Percentiles rank a stretch among this genome's conserved stretches.
These are phyloP conservation scores for Alosa alosa DNA, from an alignment of 2,113 vertebrate genomes.

Conservation along the genomic window DNA sequence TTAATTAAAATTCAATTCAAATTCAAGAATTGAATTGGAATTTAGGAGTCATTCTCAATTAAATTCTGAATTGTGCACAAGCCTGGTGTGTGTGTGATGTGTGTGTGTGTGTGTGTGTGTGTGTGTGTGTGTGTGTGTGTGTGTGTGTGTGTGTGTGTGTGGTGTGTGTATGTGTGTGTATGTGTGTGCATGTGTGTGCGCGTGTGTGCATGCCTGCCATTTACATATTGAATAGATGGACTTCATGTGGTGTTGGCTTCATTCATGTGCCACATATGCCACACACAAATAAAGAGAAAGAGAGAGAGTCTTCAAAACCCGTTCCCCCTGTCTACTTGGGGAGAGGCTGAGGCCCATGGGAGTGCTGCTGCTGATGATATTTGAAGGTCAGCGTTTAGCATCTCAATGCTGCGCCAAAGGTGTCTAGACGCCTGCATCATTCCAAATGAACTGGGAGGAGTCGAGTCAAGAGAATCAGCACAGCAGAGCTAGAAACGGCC, in stretches of 20 bases:
- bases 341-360: background rate
- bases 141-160: background rate
- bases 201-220: background rate
- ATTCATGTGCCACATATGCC: background rate
- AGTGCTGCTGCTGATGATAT: background rate
- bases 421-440: background rate
- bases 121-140: background rate
- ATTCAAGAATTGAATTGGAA: too few relatives aligned
- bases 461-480: background rate
- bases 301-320: background rate
- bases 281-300: background rate
- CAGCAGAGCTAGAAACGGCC: background rate
- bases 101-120: background rate
- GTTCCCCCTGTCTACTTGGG: background rate
- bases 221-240: background rate
- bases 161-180: background rate
- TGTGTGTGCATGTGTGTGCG: background rate
- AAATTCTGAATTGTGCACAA: too few relatives aligned
- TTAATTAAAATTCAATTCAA: too few relatives aligned
- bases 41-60: too few relatives aligned
- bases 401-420: background rate
- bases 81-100: background rate
- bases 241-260: background rate
- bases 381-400: slow-evolving; percentile 28
- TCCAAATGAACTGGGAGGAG: background rate